phyloP scores from a whole-genome alignment of 1,140 invertebrate species.

The Trigoniulus corallinus region DNA sequence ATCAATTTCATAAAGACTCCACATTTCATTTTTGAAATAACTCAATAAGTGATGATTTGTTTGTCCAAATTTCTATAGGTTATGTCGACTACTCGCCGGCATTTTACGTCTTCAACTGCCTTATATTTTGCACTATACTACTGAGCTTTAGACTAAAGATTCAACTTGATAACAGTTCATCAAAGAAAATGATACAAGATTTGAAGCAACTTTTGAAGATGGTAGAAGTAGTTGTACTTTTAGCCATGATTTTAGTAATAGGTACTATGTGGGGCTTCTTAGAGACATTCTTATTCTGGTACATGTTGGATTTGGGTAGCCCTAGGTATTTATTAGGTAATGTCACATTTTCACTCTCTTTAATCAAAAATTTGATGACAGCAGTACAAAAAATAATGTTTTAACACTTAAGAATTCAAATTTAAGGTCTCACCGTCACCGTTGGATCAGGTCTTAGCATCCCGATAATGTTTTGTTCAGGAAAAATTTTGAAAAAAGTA shows the following conservation, averaged over 20 bases:
- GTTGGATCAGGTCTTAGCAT: conserved; percentile 60
- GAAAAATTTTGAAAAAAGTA: conserved; percentile 57
- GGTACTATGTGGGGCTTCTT: conserved; percentile 71
- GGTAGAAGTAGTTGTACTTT: conserved; percentile 55
- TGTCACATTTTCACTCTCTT: conserved; percentile 12
- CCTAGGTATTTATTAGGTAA: conserved; percentile 59
- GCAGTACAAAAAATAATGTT: not conserved
- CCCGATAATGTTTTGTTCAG: conserved; percentile 60
- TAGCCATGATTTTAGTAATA: conserved; percentile 46
- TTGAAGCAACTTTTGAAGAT: conserved; percentile 29
- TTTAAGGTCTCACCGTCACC: conserved; percentile 53
- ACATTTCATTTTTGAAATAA: not conserved
- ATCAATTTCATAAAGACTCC: not conserved
- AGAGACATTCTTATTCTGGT: conserved; percentile 66
- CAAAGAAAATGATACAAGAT: conserved; percentile 15
- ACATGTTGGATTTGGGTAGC: conserved; percentile 45
- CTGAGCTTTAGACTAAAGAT: conserved; percentile 13
- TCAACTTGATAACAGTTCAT: conserved; percentile 11
- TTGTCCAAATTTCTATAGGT: not conserved
- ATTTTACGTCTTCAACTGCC: conserved; percentile 17
- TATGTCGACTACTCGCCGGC: conserved; percentile 16
- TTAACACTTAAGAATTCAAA: not conserved
- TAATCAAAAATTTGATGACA: not conserved
- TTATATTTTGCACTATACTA: conserved; percentile 13
- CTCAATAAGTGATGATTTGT: not conserved